phyloP scores from a whole-genome alignment of 1,140 invertebrate genomes.

The Hypothenemus hampei region DNA sequence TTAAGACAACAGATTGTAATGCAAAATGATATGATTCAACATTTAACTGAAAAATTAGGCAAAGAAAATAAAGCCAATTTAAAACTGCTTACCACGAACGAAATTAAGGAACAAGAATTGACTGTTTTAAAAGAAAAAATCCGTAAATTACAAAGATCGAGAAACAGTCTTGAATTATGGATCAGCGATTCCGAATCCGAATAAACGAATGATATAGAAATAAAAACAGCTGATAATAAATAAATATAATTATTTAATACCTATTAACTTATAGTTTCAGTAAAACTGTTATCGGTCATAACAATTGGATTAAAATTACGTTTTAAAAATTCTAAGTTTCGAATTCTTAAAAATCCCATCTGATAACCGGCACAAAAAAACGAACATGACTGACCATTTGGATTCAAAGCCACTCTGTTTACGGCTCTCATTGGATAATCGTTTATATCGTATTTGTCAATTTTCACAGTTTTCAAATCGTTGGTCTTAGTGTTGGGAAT shows the following conservation, averaged over 20 bases:
- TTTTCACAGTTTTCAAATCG: conserved; percentile 3
- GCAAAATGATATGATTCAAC: conserved; percentile 7
- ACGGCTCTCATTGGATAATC: conserved; percentile 33
- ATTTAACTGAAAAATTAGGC: not conserved
- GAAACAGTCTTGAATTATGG: conserved; percentile 1
- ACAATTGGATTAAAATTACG: not conserved
- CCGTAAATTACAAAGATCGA: not conserved
- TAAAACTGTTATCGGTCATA: not conserved
- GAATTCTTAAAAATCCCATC: conserved; percentile 36
- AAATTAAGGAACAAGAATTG: conserved; percentile 4
- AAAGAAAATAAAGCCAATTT: conserved; percentile 20
- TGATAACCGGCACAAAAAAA: conserved; percentile 39
- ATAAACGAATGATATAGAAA: not conserved
- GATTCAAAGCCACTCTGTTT: conserved; percentile 36
- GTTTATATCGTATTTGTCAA: conserved; percentile 21
- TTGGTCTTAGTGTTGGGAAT: conserved; percentile 27
- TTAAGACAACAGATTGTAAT: conserved; percentile 7
- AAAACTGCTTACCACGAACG: conserved; percentile 16
- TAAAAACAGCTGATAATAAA: not conserved
- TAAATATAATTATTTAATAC: not conserved
- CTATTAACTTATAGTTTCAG: not conserved
- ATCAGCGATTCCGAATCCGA: not conserved
- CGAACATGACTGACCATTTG: conserved; percentile 31
- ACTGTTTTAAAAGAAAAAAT: not conserved
- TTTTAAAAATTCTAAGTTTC: conserved; percentile 31